Evolutionary conservation across 37 sponge, comb jelly and placozoan species (phyloP), one percentile per base, ranked within the genome.

Genomic region (Chondrosia reniformis): DNA sequence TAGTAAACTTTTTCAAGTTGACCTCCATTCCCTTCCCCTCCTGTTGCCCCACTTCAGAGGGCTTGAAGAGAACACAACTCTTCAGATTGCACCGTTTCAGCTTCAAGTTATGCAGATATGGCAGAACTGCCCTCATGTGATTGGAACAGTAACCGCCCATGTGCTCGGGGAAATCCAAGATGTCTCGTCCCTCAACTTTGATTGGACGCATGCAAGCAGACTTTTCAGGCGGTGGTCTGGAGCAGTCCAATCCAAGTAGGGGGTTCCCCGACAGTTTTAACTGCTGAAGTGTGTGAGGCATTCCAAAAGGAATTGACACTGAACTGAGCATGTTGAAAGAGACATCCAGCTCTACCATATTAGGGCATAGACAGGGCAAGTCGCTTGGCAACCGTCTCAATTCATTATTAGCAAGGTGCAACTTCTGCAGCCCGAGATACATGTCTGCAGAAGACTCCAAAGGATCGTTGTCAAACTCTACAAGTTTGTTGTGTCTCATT

Each of bases 301-400:
- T 79, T 4, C 61, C 66, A 0, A 25, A 45, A 6, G 94, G 94
- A 40, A 93, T 32, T 25, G 67, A 45, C 0, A 93, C 71, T 3
- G 61, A 52, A 5, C 76, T 40, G 55, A 93, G 80, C 28, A 75
- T 22, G 74, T 93, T 93, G 66, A 80, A 55, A 5, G 85, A 81
- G 37, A 93, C 76, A 65, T 89, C 83, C 9, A 93, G 74, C 3
- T 87, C 82, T 1, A 67, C 41, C 4, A 93, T 77, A 41, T 89
- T 89, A 8, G 94, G 94, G 33, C 88, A 86, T 25, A 93, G 83
- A 55, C 94, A 93, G 45, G 94, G 83, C 2, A 93, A 55, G 72
- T 84, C 86, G 31, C 72, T 76, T 0, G 94, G 94, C 10, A 93
- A 72, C 57, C 55, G 46, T 0, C 54, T 67, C 22, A 93, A 79